Percentiles rank a stretch among this genome's conserved stretches.
These are phyloP conservation scores for Rhegmatorhina hoffmannsi DNA, from an alignment of 2,113 vertebrate species.

Conservation along the genomic window DNA sequence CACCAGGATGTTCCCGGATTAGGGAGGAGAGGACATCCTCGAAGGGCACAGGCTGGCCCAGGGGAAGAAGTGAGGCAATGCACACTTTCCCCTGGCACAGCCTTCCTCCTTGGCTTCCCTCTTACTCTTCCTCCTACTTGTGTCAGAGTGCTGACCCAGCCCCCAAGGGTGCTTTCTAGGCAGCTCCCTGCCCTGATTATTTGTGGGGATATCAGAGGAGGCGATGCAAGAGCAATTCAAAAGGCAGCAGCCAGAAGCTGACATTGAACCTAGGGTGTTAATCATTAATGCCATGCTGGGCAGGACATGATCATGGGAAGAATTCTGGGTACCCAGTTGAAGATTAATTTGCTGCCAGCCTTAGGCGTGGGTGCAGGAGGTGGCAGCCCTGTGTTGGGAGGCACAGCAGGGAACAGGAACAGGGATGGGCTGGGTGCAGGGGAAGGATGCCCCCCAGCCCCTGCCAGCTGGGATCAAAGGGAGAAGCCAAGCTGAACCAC, in stretches of 20 bases:
- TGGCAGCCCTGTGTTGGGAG: not conserved
- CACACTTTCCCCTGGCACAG: not conserved
- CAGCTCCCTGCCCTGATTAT: accelerated
- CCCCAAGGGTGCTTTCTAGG: not conserved
- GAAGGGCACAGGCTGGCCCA: accelerated
- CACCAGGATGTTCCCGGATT: not conserved
- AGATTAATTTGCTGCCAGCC: not conserved
- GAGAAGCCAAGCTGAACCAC: not conserved
- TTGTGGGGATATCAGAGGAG: not conserved
- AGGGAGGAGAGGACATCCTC: not conserved
- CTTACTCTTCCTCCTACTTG: not conserved
- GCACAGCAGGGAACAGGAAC: not conserved
- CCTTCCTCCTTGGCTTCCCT: not conserved
- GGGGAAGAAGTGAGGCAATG: not conserved
- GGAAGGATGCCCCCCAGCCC: not conserved
- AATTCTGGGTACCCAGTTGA: not conserved
- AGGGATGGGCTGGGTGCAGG: not conserved
- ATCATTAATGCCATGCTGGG: not conserved
- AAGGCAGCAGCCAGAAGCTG: not conserved
- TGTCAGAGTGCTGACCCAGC: not conserved
- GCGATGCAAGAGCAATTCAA: accelerated
- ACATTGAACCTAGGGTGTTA: not conserved
- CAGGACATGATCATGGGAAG: not conserved
- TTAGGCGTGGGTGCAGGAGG: not conserved
- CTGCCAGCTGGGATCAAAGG: not conserved